Conservation (phyloP, 2,888 invertebrate species). For the Epirrita christyi region DNA sequence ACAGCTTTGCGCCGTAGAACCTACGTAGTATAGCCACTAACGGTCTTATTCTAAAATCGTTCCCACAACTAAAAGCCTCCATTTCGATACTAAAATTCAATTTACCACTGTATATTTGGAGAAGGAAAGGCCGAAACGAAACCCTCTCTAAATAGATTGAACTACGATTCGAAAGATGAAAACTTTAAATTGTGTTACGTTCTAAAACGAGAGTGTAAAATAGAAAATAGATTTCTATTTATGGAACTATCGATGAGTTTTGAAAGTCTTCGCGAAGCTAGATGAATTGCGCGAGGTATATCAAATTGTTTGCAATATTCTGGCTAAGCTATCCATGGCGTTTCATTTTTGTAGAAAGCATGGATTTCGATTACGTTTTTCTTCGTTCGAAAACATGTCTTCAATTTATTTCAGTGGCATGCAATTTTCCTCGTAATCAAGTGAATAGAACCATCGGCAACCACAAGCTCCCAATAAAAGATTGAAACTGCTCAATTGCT, state of each 20-base stretch:
- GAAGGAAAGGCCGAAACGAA: conserved; percentile 2
- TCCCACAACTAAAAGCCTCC: neutral
- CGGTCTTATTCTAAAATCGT: neutral
- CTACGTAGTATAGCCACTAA: neutral
- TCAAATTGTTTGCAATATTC: too few relatives aligned
- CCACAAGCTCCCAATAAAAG: conserved; percentile 1
- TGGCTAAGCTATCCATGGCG: too few relatives aligned
- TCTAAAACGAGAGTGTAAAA: neutral
- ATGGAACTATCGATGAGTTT: neutral
- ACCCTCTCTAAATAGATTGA: conserved; percentile 10
- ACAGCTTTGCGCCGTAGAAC: neutral
- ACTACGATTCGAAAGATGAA: conserved; percentile 2
- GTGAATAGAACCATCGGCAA: neutral
- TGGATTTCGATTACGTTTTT: too few relatives aligned
- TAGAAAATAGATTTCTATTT: neutral
- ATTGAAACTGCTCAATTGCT: conserved; percentile 26
- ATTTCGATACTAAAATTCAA: conserved; percentile 8
- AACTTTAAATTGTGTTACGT: conserved; percentile 6
- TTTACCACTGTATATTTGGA: conserved; percentile 8
- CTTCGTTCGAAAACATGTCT: too few relatives aligned
- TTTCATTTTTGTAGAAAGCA: too few relatives aligned
- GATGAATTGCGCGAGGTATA: too few relatives aligned
- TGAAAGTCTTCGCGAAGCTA: too few relatives aligned
- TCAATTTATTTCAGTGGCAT: too few relatives aligned
- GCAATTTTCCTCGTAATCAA: too few relatives aligned